Conservation (phyloP, 30 jellyfish, hydroid and myxozoan genomes). For the Aurelia aurita complex sp. Pacific region DNA sequence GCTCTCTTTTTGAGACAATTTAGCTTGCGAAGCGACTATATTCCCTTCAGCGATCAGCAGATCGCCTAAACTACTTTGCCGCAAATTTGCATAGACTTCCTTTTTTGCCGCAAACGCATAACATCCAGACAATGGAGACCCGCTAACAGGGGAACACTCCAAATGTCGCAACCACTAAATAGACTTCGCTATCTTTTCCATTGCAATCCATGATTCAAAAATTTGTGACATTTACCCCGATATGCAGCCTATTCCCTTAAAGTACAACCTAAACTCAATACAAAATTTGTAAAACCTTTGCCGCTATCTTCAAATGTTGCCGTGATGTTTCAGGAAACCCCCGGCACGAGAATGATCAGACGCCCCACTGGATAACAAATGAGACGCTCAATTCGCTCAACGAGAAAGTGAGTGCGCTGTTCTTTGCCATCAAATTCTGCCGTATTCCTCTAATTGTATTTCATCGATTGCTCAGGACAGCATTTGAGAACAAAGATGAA, state of each 20-base stretch:
- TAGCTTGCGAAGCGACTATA: neutral
- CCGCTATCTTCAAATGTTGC: conserved; percentile 7
- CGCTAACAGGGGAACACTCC: conserved; percentile 24
- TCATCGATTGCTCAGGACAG: neutral
- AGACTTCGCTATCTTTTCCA: neutral
- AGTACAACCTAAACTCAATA: no score
- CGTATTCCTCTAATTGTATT: neutral
- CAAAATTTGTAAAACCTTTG: neutral
- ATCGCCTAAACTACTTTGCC: conserved; percentile 30
- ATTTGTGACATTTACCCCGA: neutral
- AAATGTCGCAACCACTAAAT: neutral
- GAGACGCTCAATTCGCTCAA: conserved; percentile 34
- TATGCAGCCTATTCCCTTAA: no score
- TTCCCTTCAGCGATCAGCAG: neutral
- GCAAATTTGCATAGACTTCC: conserved; percentile 74
- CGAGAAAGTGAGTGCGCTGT: conserved; percentile 35
- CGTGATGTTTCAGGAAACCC: conserved; percentile 30
- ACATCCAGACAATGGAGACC: conserved; percentile 36
- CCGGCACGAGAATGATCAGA: conserved; percentile 30
- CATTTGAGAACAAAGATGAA: no score
- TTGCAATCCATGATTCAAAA: neutral
- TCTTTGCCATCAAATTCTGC: conserved; percentile 9
- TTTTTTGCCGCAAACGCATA: conserved; percentile 79
- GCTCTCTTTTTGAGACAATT: neutral
- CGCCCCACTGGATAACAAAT: conserved; percentile 50